These are phyloP conservation scores for Paramisgurnus dabryanus DNA, from an alignment of 2,113 vertebrate genomes.

Conservation along the genomic window DNA sequence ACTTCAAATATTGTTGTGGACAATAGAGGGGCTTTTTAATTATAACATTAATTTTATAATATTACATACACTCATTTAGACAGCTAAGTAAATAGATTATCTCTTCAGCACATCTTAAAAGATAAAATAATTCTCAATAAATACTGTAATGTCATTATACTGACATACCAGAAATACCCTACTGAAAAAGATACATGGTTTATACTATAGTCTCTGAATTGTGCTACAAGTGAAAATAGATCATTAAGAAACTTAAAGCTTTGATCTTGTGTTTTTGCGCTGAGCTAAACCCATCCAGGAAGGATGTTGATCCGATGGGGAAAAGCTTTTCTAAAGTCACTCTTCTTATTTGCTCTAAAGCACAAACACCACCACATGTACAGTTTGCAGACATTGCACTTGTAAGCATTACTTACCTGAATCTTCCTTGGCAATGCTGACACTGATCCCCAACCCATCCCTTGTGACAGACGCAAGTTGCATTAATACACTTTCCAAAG, in stretches of 20 bases:
- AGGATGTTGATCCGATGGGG: background rate
- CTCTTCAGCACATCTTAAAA: too few relatives aligned
- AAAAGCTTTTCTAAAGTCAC: background rate
- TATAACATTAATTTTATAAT: too few relatives aligned
- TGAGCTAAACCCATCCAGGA: background rate
- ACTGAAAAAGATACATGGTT: too few relatives aligned
- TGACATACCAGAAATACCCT: too few relatives aligned
- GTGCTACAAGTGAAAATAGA: too few relatives aligned
- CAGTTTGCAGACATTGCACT: constrained; percentile 8
- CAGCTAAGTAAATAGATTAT: too few relatives aligned
- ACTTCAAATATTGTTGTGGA: too few relatives aligned
- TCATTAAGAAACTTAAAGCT: background rate
- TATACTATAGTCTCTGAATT: too few relatives aligned
- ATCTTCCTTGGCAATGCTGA: constrained; percentile 85
- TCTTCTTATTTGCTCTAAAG: background rate
- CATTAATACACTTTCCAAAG: constrained; percentile 81
- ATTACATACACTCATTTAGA: too few relatives aligned
- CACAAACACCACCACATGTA: background rate
- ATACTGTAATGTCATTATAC: too few relatives aligned
- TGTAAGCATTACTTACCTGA: constrained; percentile 77
- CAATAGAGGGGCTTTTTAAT: too few relatives aligned
- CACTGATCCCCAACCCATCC: constrained; percentile 87
- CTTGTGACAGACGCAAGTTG: constrained; percentile 83
- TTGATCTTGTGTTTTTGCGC: background rate
- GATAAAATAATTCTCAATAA: too few relatives aligned